Evolutionary conservation across 2,113 vertebrate species (phyloP).

Genomic region (Ranitomeya imitator): DNA sequence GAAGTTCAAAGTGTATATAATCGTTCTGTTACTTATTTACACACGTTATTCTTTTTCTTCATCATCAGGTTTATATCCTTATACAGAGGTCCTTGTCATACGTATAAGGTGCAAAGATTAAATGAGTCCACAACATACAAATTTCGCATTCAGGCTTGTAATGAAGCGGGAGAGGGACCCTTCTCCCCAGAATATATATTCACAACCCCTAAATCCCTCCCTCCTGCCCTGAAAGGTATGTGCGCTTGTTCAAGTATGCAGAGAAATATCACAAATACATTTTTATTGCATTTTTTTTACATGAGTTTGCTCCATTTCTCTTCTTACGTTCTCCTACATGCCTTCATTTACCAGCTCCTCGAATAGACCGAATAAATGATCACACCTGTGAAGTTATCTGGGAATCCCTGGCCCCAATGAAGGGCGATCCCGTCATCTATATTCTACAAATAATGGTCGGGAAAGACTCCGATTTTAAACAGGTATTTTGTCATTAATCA

Average conservation of each 20-base stretch:
- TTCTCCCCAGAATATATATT: conserved; percentile 93
- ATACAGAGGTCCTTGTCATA: conserved; percentile 98
- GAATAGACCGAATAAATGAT: conserved; percentile 89
- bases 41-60: conserved; percentile 34
- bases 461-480: conserved; percentile 93
- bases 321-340: neutral
- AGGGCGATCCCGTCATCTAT: conserved; percentile 92
- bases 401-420: conserved; percentile 90
- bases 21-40: neutral
- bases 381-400: conserved; percentile 89
- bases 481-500: conserved; percentile 74
- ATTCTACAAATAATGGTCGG: conserved; percentile 91
- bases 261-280: neutral
- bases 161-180: conserved; percentile 94
- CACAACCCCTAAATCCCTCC: conserved; percentile 92
- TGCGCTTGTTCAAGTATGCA: neutral
- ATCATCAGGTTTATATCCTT: conserved; percentile 86
- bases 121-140: conserved; percentile 94
- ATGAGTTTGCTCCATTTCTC: neutral
- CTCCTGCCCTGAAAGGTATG: conserved; percentile 91
- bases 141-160: conserved; percentile 98
- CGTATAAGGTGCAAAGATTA: conserved; percentile 98
- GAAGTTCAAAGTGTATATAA: neutral
- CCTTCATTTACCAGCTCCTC: conserved; percentile 74
- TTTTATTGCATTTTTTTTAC: neutral